These are phyloP conservation scores for Tenthredo distinguenda DNA, from an alignment of 2,888 invertebrate species.

Conservation along the genomic window DNA sequence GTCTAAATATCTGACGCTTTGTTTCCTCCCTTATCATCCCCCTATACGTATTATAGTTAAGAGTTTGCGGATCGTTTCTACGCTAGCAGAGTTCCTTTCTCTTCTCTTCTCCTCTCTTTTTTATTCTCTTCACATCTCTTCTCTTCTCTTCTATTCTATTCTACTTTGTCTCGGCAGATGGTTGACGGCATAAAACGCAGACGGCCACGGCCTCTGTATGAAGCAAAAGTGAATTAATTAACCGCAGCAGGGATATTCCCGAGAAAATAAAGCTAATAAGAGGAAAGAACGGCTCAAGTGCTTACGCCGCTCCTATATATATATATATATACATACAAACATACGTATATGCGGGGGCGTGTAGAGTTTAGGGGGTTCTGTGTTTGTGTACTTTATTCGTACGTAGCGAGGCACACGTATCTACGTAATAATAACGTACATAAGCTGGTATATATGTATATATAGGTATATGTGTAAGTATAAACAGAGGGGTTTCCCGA, in stretches of 20 bases:
- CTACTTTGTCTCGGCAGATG: conserved; percentile 30
- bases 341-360: not conserved
- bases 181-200: conserved; percentile 18
- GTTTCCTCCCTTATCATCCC: conserved; percentile 12
- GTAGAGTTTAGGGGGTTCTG: not conserved
- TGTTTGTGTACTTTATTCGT: conserved; percentile 23
- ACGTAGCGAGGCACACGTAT: conserved; percentile 19
- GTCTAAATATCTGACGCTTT: not conserved
- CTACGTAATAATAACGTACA: not conserved
- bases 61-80: conserved; percentile 1
- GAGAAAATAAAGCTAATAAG: conserved; percentile 62
- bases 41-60: conserved; percentile 1
- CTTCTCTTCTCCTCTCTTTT: conserved; percentile 42
- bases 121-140: conserved; percentile 54
- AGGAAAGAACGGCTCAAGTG: conserved; percentile 58
- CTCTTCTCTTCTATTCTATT: conserved; percentile 55
- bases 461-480: not conserved
- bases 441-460: not conserved
- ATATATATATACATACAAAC: not conserved
- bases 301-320: conserved; percentile 57
- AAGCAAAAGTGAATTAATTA: conserved; percentile 74
- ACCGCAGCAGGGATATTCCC: conserved; percentile 57
- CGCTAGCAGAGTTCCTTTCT: not conserved
- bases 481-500: conserved; percentile 20
- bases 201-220: conserved; percentile 1